These are phyloP conservation scores for Triops longicaudatus DNA, from an alignment of 1,140 invertebrate genomes.

Conservation along the genomic window DNA sequence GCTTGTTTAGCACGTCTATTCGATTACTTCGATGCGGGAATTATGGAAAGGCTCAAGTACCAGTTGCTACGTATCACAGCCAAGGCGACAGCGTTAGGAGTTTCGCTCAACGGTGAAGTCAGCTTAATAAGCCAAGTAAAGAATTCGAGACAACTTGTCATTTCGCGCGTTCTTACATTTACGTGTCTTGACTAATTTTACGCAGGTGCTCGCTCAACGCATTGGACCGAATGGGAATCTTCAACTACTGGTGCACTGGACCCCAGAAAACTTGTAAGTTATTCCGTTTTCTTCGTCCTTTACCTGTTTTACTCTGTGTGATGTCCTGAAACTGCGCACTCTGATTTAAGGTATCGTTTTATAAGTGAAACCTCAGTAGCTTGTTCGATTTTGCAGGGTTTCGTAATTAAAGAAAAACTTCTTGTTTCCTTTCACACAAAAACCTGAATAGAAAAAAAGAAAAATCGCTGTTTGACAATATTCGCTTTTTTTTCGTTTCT, in stretches of 20 bases:
- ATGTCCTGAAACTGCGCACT: no score
- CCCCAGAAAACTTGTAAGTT: constrained; percentile 59
- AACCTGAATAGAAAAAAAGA: no score
- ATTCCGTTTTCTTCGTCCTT: not conserved
- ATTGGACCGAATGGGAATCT: constrained; percentile 50
- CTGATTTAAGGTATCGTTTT: no score
- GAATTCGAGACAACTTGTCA: constrained; percentile 29
- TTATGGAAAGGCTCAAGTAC: constrained; percentile 76
- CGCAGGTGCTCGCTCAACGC: constrained; percentile 52
- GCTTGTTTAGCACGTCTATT: constrained; percentile 63
- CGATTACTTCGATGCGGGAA: constrained; percentile 77
- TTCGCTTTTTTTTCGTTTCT: no score
- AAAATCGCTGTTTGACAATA: no score
- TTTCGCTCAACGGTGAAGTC: constrained; percentile 44
- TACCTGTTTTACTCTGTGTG: no score
- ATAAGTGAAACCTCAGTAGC: no score
- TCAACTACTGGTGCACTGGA: constrained; percentile 56
- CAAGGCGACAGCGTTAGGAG: constrained; percentile 49
- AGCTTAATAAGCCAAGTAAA: constrained; percentile 56
- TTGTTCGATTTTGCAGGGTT: no score
- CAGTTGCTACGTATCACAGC: constrained; percentile 52
- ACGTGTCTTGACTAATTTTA: constrained; percentile 26
- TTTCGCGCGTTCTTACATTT: no score
- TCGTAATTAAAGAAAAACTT: no score
- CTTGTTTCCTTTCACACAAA: no score